A percentile compares a stretch with the other conserved stretches of the same genome.
Evolutionary conservation across 2,113 vertebrate genomes (phyloP).

Genomic region (Chionodraco myersi): DNA sequence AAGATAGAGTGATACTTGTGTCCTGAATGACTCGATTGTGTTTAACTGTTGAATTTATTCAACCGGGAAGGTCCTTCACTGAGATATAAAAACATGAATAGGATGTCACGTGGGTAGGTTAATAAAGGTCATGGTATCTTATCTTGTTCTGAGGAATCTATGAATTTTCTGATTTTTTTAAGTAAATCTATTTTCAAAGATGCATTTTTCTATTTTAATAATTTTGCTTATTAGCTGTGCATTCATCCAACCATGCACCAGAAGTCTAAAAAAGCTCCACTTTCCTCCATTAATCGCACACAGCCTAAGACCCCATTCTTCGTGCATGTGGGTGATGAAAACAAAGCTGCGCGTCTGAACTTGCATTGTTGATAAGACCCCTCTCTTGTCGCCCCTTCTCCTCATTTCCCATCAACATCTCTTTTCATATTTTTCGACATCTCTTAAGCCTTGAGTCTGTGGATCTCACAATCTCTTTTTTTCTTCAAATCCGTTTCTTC

Average conservation of each 20-base stretch:
- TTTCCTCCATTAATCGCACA: neutral
- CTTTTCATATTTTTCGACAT: conserved; percentile 1
- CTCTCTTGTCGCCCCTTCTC: neutral
- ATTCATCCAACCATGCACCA: neutral
- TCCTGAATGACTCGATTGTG: neutral
- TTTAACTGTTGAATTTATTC: neutral
- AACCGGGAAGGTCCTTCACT: neutral
- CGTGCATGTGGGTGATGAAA: neutral
- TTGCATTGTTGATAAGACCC: neutral
- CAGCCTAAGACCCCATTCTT: neutral
- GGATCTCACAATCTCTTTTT: neutral
- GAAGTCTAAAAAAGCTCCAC: neutral
- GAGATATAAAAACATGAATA: too few relatives aligned
- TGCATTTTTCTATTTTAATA: too few relatives aligned
- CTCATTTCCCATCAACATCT: neutral
- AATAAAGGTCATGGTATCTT: too few relatives aligned
- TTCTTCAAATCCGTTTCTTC: neutral
- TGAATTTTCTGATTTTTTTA: neutral
- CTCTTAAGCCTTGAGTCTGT: neutral
- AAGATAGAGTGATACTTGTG: neutral
- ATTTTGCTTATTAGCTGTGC: too few relatives aligned
- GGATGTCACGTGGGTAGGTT: too few relatives aligned
- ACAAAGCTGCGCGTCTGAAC: neutral
- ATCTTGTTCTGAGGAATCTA: too few relatives aligned
- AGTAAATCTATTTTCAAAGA: neutral